phyloP scores from a whole-genome alignment of 1,140 invertebrate species.

The Trypoxylus dichotomus region DNA sequence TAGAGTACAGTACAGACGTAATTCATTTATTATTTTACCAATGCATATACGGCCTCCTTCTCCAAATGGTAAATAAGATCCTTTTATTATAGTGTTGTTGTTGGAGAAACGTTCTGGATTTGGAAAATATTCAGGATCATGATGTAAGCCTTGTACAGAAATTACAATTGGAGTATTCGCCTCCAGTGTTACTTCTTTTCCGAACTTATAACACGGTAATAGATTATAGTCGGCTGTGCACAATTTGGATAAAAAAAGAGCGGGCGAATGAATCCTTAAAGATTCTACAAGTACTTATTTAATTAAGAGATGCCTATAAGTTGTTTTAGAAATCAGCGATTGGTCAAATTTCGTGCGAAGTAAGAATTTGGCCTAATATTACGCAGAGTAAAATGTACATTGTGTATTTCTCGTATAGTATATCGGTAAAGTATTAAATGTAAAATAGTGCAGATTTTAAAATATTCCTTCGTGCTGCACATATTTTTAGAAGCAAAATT shows the following conservation, averaged over 20 bases:
- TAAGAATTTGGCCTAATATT: too few species aligned
- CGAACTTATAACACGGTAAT: slow-evolving; percentile 2
- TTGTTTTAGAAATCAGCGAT: too few species aligned
- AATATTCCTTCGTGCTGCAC: too few species aligned
- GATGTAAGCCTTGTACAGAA: slow-evolving; percentile 40
- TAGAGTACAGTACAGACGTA: not conserved
- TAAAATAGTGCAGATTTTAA: too few species aligned
- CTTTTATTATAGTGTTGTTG: slow-evolving; percentile 44
- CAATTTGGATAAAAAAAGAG: slow-evolving; percentile 39
- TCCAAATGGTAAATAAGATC: slow-evolving; percentile 58
- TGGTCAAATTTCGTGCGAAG: too few species aligned
- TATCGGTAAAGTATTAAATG: too few species aligned
- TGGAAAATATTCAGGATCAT: slow-evolving; percentile 55
- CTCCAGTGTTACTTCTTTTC: slow-evolving; percentile 15
- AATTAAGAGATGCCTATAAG: too few species aligned
- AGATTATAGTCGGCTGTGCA: slow-evolving; percentile 46
- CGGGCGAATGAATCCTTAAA: slow-evolving; percentile 49
- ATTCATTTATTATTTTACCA: slow-evolving; percentile 34
- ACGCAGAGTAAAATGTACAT: too few species aligned
- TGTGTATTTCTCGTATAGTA: too few species aligned
- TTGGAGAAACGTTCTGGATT: slow-evolving; percentile 62
- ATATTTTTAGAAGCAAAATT: too few species aligned
- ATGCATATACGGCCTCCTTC: slow-evolving; percentile 61
- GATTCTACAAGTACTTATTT: slow-evolving; percentile 7
- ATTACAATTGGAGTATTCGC: slow-evolving; percentile 48